These are phyloP conservation scores for Leptinotarsa texana DNA, from an alignment of 1,140 invertebrate genomes.

Conservation along the genomic window DNA sequence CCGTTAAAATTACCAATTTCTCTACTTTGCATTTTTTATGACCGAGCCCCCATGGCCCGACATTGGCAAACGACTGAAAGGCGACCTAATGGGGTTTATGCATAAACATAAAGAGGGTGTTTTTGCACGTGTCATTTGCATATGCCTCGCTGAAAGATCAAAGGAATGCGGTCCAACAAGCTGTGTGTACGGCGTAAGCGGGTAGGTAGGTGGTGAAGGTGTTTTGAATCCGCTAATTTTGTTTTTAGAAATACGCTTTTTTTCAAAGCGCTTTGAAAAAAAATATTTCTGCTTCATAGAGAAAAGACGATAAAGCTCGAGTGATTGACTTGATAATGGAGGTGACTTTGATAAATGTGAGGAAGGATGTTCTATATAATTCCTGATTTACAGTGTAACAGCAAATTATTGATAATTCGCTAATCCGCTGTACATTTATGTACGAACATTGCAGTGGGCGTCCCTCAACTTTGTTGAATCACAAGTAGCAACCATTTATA, in stretches of 20 bases:
- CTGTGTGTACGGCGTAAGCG: not conserved
- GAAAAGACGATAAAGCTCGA: not conserved
- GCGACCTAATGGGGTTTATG: slow-evolving; percentile 13
- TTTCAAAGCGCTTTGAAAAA: not conserved
- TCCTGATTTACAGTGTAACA: no score
- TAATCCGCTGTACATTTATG: no score
- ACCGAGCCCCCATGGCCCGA: not conserved
- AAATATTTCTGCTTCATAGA: not conserved
- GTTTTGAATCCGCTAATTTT: slow-evolving; percentile 10
- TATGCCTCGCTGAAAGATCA: slow-evolving; percentile 14
- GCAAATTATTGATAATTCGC: no score
- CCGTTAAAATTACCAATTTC: slow-evolving; percentile 8
- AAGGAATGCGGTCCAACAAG: slow-evolving; percentile 12
- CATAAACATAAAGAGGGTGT: slow-evolving; percentile 21
- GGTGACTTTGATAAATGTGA: no score
- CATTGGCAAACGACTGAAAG: not conserved
- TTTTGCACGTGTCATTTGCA: slow-evolving; percentile 18
- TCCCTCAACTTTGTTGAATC: no score
- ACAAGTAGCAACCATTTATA: no score
- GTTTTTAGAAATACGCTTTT: not conserved
- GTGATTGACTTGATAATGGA: no score
- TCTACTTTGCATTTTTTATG: slow-evolving; percentile 8
- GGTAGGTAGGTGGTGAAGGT: slow-evolving; percentile 14
- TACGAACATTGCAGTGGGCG: no score
- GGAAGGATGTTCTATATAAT: no score